Base-by-base conservation (phyloP, 2,113 vertebrate species). In the Ifrita kowaldi region DNA sequence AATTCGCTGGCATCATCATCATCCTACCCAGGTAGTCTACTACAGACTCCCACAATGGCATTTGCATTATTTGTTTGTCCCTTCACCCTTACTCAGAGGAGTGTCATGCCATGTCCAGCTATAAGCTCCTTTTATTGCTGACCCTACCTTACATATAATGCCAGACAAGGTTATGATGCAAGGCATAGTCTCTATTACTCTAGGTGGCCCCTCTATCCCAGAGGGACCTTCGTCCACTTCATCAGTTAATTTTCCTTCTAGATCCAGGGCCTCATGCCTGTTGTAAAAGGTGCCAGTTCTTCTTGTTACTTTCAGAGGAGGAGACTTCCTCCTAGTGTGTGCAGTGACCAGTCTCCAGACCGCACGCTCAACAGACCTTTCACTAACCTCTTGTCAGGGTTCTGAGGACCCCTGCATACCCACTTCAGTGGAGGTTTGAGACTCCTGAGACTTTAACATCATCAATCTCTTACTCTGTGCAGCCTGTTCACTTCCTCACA, bases 111-210 rank as follows among this genome's bases (percentile, higher is more conserved):
- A 44, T 74, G 59, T 44, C 37, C 44, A 67, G 2, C 33, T 30
- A 4, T 33, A 21, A 52, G 16, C 13, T 44, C 37, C 23, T 65
- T 37, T 3, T 44, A 21, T 52, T 74, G 16, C 68, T 74, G 16
- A 39, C 3, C 16, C 6, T 46, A 16, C 16, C 26, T n/a, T 30
- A 21, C 16, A 24, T 5, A 10, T 8, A 39, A 17, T 46, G 28
- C 5, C 53, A 59, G 33, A 39, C 23, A 28, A 67, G 8, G 10
- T 46, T 1, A 0, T 24, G 37, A 11, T 67, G 27, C 18, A 44
- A 42, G 7, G 4, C 6, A 0, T 6, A 24, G 18, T 18, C 4
- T 59, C 37, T 44, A 9, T n/a, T 28, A 7, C 13, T 52, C 24
- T 11, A 59, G 10, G 16, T 59, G 44, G 10, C 16, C 23, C 15